Evolutionary conservation across 2,113 vertebrate species (phyloP), one percentile per base, ranked within the genome.

Genomic region (Rhinogobius similis): DNA sequence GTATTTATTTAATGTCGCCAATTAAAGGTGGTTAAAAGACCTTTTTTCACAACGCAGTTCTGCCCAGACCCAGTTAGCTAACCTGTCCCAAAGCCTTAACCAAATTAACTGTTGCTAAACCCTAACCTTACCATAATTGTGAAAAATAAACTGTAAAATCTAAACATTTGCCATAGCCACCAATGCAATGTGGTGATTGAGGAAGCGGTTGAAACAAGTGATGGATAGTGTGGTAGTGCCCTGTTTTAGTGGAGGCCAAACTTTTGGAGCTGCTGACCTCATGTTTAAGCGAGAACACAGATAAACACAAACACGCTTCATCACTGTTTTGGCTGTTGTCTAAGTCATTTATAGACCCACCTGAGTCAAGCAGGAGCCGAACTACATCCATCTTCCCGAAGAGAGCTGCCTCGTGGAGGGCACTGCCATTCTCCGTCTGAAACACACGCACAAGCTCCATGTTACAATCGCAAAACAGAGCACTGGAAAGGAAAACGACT

Each of bases 311-410:
- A 70, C 44, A 59, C 13, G 67, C 52, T 62, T 41, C 59, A 12
- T 14, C 27, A 21, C 9, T 13, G 10, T 55, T 68, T 64, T 20
- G 64, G 36, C 77, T 62, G 32, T 63, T n/a, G 24, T 0, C 23
- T 18, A 21, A 53, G 53, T 46, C 67, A 75, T 75, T 82, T 82
- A 46, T 72, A 79, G 62, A 87, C 90, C 82, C 90, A 99, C 97
- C 97, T 95, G 96, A 95, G 92, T 98, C 94, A 70, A 99, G 92
- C 63, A 99, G 93, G 84, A 99, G 89, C 68, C 94, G 94, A 67
- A 98, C 97, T 78, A 99, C 96, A 86, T 98, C 96, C 93, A 96
- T 95, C 89, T 98, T 98, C 77, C 97, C 96, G 87, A 95, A 99
- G 2, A 99, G 94, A 68, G 97, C 95, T 59, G 97, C 97, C 87